Base-by-base conservation (phyloP, 2,797 vertebrate species). In the Balearica regulorum region DNA sequence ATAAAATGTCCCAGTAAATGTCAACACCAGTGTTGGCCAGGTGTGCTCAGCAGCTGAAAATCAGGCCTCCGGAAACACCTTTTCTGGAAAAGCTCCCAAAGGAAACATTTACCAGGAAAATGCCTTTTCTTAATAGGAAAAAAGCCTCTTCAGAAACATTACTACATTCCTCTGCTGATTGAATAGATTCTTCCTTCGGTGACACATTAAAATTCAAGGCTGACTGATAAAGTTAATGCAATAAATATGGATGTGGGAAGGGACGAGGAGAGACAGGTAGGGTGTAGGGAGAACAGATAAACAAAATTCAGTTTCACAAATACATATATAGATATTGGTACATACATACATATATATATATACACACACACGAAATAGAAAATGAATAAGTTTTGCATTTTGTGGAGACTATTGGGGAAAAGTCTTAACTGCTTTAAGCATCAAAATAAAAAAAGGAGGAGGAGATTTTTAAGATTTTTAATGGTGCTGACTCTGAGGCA, bases 151-250 rank as follows among this genome's bases (percentile, higher is more conserved):
- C 21, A 51, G 77, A 76, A 66, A 6, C 8, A 44, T 72, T 76
- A 37, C 35, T 87, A 9, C 46, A 58, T 91, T 65, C 29, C 41
- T 83, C 11, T 82, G 0, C 54, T 89, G 88, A 70, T 84, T 58
- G 89, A 92, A 89, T 46, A 66, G 29, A 69, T 72, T 83, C 43
- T 76, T 92, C 35, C 16, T 76, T 84, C 16, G 8, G 46, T 81
- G 49, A 19, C 69, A 64, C 16, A 61, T 29, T 83, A 86, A 93
- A 90, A 93, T 71, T 88, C 37, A 51, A 83, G 70, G 54, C 49
- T 90, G 43, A 46, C 54, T 93, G 92, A 94, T 90, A 79, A 86
- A 96, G 54, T 37, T 87, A 94, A 87, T 93, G 62, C 16, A 94
- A 84, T 94, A 96, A 89, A 92, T 88, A 89, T 70, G 73, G n/a